These are phyloP conservation scores for Ammodramus savannarum DNA, from an alignment of 2,113 vertebrate species.

Conservation along the genomic window DNA sequence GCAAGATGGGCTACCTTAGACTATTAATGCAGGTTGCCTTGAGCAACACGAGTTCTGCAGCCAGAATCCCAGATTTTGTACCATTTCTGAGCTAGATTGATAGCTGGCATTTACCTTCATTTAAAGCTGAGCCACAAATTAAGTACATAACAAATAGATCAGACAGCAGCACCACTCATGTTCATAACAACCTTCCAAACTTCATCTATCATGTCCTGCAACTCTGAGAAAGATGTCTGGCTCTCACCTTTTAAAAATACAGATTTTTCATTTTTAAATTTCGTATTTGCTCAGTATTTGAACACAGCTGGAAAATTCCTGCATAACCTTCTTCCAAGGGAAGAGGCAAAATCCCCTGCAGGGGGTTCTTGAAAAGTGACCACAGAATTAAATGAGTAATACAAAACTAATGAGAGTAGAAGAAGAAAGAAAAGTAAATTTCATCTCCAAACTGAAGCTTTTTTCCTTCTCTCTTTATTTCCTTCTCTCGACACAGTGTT, in stretches of 20 bases:
- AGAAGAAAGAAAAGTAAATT: neutral
- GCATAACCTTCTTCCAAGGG: neutral
- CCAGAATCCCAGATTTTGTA: neutral
- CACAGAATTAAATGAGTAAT: neutral
- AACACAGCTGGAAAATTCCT: neutral
- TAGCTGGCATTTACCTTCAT: conserved; percentile 3
- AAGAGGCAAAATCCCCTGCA: neutral
- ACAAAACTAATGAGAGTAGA: neutral
- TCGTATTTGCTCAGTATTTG: neutral
- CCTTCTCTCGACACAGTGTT: neutral
- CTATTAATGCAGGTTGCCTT: neutral
- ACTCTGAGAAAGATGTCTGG: neutral
- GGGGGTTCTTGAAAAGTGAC: neutral
- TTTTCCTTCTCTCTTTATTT: neutral
- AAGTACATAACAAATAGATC: conserved; percentile 12
- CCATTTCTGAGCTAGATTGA: neutral
- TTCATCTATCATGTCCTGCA: neutral
- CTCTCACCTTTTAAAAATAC: neutral
- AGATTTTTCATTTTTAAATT: neutral
- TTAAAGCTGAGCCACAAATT: conserved; percentile 19
- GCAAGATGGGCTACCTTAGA: neutral
- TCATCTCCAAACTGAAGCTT: neutral
- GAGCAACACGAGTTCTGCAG: neutral
- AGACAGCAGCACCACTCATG: neutral
- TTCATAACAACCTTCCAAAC: neutral